Conservation (phyloP, 2,888 invertebrate species). For the Osmoderma eremita region DNA sequence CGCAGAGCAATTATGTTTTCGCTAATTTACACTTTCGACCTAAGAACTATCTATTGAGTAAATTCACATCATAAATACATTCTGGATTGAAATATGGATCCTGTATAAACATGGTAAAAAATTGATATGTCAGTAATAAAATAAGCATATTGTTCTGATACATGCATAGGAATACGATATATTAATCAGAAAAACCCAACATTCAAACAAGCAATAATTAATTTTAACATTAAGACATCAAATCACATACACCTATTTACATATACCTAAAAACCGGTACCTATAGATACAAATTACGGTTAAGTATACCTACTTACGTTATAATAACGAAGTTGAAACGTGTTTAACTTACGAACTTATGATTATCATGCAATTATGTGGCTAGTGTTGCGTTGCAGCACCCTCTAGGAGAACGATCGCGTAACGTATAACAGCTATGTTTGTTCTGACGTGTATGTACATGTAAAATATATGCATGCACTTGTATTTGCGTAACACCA, state of each 20-base stretch:
- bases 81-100: too few relatives aligned
- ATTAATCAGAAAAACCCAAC: too few relatives aligned
- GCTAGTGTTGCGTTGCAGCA: conserved; percentile 5
- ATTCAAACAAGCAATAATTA: conserved; percentile 17
- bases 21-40: conserved; percentile 11
- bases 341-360: conserved; percentile 18
- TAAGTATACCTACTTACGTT: too few relatives aligned
- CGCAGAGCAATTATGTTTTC: conserved; percentile 28
- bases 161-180: too few relatives aligned
- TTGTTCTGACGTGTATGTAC: too few relatives aligned
- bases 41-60: neutral
- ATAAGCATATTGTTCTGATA: too few relatives aligned
- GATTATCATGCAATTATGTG: conserved; percentile 27
- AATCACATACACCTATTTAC: conserved; percentile 20
- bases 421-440: too few relatives aligned
- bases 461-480: too few relatives aligned
- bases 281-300: too few relatives aligned
- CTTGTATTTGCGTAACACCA: conserved; percentile 21
- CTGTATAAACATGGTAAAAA: too few relatives aligned
- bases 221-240: conserved; percentile 22
- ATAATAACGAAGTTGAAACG: conserved; percentile 23
- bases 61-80: too few relatives aligned
- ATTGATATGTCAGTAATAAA: too few relatives aligned
- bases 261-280: conserved; percentile 11
- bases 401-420: conserved; percentile 8